These are phyloP conservation scores for Athalia rosae DNA, from an alignment of 2,888 invertebrate species.

Conservation along the genomic window DNA sequence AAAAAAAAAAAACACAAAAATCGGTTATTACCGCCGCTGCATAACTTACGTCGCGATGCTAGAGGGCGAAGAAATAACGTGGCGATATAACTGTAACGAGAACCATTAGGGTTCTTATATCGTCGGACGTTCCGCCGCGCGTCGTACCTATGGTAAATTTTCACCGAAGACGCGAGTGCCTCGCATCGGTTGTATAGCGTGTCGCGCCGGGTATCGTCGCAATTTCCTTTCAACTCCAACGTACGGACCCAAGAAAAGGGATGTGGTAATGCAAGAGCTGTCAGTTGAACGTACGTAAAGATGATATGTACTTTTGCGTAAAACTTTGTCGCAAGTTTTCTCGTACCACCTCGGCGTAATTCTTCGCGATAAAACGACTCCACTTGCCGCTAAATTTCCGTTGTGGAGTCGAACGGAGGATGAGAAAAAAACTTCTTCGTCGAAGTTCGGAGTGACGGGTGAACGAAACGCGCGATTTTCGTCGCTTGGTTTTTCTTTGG, in stretches of 20 bases:
- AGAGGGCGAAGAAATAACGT: neutral
- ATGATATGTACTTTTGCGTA: slow-evolving; percentile 6
- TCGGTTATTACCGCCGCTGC: neutral
- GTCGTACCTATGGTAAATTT: too few species aligned
- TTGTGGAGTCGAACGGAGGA: too few species aligned
- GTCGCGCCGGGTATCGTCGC: too few species aligned
- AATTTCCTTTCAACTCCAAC: neutral
- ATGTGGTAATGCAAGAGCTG: slow-evolving; percentile 25
- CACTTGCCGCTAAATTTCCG: too few species aligned
- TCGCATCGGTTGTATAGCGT: too few species aligned
- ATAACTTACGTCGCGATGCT: neutral
- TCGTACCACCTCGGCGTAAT: too few species aligned
- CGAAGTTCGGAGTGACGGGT: too few species aligned
- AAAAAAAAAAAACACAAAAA: neutral
- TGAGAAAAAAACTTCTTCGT: too few species aligned
- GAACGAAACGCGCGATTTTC: too few species aligned
- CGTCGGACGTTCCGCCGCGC: too few species aligned
- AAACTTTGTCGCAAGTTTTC: neutral
- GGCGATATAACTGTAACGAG: slow-evolving; percentile 29
- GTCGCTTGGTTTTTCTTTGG: too few species aligned
- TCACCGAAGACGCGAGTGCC: neutral
- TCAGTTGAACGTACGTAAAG: neutral
- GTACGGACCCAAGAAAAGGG: neutral
- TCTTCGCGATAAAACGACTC: too few species aligned
- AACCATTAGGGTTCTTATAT: slow-evolving; percentile 18